phyloP scores from a whole-genome alignment of 2,888 invertebrate species.

The Campopleginae sp. region DNA sequence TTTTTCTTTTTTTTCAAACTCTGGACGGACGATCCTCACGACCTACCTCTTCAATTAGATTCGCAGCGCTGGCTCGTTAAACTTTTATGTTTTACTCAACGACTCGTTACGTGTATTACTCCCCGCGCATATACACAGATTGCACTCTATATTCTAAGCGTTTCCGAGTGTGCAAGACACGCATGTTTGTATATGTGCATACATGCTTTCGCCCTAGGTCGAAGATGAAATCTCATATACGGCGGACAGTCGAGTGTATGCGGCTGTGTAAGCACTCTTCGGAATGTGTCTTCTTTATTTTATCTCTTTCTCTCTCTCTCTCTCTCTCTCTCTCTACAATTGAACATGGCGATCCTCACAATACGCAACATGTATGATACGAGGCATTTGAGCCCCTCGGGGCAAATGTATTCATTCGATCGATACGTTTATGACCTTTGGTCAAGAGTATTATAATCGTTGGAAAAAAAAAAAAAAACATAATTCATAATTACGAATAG shows the following conservation, averaged over 20 bases:
- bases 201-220: slow-evolving; percentile 58
- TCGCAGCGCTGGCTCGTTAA: slow-evolving; percentile 79
- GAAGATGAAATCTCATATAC: slow-evolving; percentile 75
- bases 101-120: slow-evolving; percentile 71
- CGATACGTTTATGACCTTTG: slow-evolving; percentile 65
- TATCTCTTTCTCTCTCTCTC: slow-evolving; percentile 27
- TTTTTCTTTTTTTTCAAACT: slow-evolving; percentile 58
- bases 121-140: slow-evolving; percentile 55
- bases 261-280: slow-evolving; percentile 13
- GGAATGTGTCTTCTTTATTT: slow-evolving; percentile 60
- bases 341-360: slow-evolving; percentile 51
- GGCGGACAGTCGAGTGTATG: slow-evolving; percentile 54
- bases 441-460: slow-evolving; percentile 60
- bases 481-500: slow-evolving; percentile 48
- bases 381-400: slow-evolving; percentile 31
- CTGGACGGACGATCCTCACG: slow-evolving; percentile 64
- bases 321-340: slow-evolving; percentile 34
- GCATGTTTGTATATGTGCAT: slow-evolving; percentile 19
- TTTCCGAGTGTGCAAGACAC: slow-evolving; percentile 8
- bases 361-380: slow-evolving; percentile 34
- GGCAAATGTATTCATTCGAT: slow-evolving; percentile 55
- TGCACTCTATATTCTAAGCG: slow-evolving; percentile 23
- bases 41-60: slow-evolving; percentile 79
- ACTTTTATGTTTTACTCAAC: slow-evolving; percentile 79
- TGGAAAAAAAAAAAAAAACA: slow-evolving; percentile 28